A percentile compares a stretch with the other conserved stretches of the same genome.
Conservation (phyloP, 2,113 vertebrate species). For the Xiphorhynchus elegans region DNA sequence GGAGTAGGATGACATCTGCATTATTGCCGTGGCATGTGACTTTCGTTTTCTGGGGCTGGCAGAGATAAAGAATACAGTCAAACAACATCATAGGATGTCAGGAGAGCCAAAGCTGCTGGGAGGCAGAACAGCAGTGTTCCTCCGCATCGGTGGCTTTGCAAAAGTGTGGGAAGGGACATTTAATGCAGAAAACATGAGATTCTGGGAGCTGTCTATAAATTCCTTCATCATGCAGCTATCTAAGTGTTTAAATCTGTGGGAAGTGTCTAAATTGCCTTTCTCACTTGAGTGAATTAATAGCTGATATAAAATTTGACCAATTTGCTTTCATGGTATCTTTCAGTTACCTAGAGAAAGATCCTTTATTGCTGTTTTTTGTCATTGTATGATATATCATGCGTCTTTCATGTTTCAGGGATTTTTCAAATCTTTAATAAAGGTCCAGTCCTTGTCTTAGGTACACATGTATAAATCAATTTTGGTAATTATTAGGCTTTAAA, state of each 20-base stretch:
- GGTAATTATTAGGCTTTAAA: neutral
- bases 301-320: neutral
- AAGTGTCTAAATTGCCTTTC: conserved; percentile 17
- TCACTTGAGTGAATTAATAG: neutral
- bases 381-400: neutral
- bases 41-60: neutral
- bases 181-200: conserved; percentile 2
- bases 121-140: neutral
- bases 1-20: neutral
- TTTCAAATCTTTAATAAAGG: neutral
- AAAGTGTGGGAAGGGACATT: neutral
- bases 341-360: neutral
- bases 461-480: neutral
- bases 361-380: neutral
- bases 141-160: neutral
- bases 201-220: conserved; percentile 30
- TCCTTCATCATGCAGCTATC: neutral
- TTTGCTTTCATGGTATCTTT: conserved; percentile 17
- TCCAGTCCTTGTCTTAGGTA: neutral
- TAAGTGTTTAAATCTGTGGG: conserved; percentile 31
- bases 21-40: neutral
- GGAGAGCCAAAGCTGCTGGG: neutral
- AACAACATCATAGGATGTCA: neutral
- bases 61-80: conserved; percentile 3
- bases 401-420: neutral